phyloP scores from a whole-genome alignment of 2,113 vertebrate species.

The Cololabis saira region DNA sequence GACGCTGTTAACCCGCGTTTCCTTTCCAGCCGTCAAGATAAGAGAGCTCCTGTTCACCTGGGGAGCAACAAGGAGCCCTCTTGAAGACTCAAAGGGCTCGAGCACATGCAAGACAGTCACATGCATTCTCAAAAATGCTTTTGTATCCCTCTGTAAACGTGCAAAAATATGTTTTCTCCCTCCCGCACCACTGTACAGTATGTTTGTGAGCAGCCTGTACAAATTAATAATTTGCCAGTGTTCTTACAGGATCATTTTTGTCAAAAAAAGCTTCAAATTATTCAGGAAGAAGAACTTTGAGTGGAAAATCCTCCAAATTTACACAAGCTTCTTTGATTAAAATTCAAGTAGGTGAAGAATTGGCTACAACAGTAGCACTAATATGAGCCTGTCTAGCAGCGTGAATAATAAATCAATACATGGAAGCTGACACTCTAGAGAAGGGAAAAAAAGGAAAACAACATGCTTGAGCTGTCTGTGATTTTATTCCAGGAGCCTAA shows the following conservation, averaged over 20 bases:
- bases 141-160: background rate
- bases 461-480: background rate
- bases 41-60: slow-evolving; percentile 33
- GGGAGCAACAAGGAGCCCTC: slow-evolving; percentile 24
- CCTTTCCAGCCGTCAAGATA: slow-evolving; percentile 39
- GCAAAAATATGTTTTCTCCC: no score
- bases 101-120: slow-evolving; percentile 26
- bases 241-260: no score
- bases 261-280: no score
- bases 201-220: no score
- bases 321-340: no score
- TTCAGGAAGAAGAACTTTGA: no score
- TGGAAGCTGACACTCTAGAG: background rate
- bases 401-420: slow-evolving; percentile 5
- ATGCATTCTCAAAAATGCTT: slow-evolving; percentile 11
- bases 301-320: no score
- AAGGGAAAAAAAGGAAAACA: background rate
- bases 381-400: background rate
- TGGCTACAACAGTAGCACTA: no score
- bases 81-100: slow-evolving; percentile 14
- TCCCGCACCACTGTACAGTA: no score
- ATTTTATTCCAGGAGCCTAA: background rate
- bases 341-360: no score
- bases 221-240: no score
- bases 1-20: slow-evolving; percentile 48